phyloP scores from a whole-genome alignment of 2,888 invertebrate genomes.

The Germaria angustata region DNA sequence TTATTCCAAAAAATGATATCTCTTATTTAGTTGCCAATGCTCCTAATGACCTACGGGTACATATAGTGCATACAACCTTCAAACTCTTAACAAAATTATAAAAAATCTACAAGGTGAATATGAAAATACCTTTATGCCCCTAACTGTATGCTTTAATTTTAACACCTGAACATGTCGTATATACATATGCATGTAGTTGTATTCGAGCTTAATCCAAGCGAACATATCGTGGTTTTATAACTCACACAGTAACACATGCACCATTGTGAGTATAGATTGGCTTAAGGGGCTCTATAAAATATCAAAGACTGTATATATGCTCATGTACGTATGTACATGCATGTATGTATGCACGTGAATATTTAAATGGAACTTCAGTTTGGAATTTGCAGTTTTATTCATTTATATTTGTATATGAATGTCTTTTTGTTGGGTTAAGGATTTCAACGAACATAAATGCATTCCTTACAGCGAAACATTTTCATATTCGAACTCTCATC shows the following conservation, averaged over 20 bases:
- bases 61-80: too few relatives aligned
- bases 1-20: too few relatives aligned
- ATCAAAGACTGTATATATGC: too few relatives aligned
- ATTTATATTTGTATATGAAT: not conserved
- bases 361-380: slow-evolving; percentile 8
- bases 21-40: too few relatives aligned
- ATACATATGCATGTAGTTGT: not conserved
- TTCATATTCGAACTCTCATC: slow-evolving; percentile 25
- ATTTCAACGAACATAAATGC: slow-evolving; percentile 4
- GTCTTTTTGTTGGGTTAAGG: not conserved
- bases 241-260: not conserved
- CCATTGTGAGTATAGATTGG: slow-evolving; percentile 29
- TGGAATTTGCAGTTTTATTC: slow-evolving; percentile 1
- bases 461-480: slow-evolving; percentile 22
- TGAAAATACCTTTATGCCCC: not conserved
- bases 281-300: slow-evolving; percentile 42
- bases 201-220: not conserved
- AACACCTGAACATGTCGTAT: not conserved
- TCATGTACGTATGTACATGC: not conserved
- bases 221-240: slow-evolving; percentile 26
- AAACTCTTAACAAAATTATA: not conserved
- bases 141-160: not conserved
- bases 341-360: not conserved
- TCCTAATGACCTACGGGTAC: too few relatives aligned
- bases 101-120: not conserved